Evolutionary conservation across 1,140 invertebrate genomes (phyloP), one percentile per base, ranked within the genome.

Genomic region (Wasmannia auropunctata): DNA sequence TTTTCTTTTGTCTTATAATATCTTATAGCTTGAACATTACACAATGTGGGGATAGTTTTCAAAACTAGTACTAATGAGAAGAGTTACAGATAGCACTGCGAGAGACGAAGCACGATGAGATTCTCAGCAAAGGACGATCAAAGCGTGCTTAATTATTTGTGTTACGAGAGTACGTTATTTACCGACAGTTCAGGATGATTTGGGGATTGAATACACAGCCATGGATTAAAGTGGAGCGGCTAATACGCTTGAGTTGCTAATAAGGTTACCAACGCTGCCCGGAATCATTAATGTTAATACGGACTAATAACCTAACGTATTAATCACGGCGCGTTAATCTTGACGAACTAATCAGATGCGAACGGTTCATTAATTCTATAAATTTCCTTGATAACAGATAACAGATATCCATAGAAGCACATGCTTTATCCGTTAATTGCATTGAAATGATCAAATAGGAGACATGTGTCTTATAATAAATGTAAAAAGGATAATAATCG

Each of bases 211-310:
- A 74, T 22, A 34, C 14, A 22, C 3, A 22, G 46, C 7, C 16
- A 56, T 37, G 51, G 40, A 58, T 58, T 58, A 75, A 75, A 75
- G 72, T 25, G 7, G 49, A 58, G 14, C 25, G 54, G 16, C 22
- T 75, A 58, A 40, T 34, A 75, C 16, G 51, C 54, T 75, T 58
- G 34, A 75, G 14, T 75, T 58, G 22, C 1, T 11, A 75, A 75
- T 58, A 37, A 58, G 8, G 22, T 75, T 40, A 56, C 11, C 10
- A 75, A 56, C 6, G 1, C 19, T 54, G 25, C 19, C 34, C 40
- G n/a, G 3, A 43, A n/a, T 22, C 10, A 77, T 85, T 76, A 85
- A 69, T 62, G 16, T 31, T 86, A 46, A 87, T 63, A 51, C 40
- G 0, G 25, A 60, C 37, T 56, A 49, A 25, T 25, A 19, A 10